Base-by-base conservation (phyloP, 2,113 vertebrate genomes). In the Rattus norvegicus region DNA sequence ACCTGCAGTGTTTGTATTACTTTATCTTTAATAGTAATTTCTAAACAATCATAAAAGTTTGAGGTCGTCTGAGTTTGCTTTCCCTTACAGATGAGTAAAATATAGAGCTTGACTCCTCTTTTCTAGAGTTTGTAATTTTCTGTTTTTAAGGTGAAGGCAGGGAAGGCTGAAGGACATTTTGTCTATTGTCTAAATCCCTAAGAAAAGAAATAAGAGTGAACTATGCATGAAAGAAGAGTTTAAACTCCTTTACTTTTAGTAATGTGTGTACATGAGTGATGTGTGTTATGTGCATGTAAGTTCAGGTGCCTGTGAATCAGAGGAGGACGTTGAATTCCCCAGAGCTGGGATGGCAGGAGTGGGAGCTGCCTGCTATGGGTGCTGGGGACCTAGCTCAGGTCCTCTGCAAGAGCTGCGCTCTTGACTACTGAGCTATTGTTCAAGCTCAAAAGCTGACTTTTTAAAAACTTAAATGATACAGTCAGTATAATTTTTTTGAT, bases 381-480 rank as follows among this genome's bases (percentile, higher is more conserved):
- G 43, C 39, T 67, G 16, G 26, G 30, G 12, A 33, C 43, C 4
- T 17, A 33, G 4, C 59, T 43, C n/a, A 17, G 39, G 14, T 65
- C 43, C 26, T 85, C 59, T 67, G 20, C 10, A 67, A 20, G 61
- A 67, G 33, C 84, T 67, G 14, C 12, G 43, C 43, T 19, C 84
- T 47, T 67, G 49, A 33, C 39, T 86, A 65, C 83, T 47, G 59
- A 47, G n/a, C 24, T 11, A 7, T 49, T 47, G 65, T 17, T 86
- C 43, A 65, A 67, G 61, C 61, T 67, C 83, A 90, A 91, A 93
- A 85, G 5, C 39, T 89, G 88, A 76, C 87, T 83, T 95, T 96
- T 30, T 95, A 39, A 85, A 94, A 90, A 86, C 61, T 92, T 89
- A 94, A 97, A 67, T 96, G 90, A 26, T 93, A 85, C 4, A 92